phyloP scores from a whole-genome alignment of 2,888 invertebrate genomes.

The Pristionchus fissidentatus region DNA sequence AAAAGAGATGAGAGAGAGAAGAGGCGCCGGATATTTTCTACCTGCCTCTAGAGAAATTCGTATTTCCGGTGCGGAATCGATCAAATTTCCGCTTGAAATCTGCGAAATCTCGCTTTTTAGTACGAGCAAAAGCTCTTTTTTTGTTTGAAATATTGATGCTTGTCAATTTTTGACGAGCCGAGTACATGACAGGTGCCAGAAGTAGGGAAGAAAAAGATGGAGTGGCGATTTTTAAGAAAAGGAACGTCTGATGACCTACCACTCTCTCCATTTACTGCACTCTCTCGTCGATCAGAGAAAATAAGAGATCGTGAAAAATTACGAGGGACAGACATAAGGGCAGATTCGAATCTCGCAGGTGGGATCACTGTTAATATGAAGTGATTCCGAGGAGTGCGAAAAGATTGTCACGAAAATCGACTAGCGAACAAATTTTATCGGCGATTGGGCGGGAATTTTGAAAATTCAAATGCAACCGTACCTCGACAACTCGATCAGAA shows the following conservation, averaged over 20 bases:
- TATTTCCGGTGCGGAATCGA: background rate
- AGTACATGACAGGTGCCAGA: conserved; percentile 37
- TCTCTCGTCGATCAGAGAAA: background rate
- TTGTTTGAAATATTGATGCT: background rate
- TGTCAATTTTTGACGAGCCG: conserved; percentile 2
- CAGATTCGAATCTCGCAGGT: background rate
- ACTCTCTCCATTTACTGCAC: background rate
- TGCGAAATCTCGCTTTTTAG: background rate
- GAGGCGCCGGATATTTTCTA: background rate
- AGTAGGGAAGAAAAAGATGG: background rate
- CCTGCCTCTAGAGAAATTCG: background rate
- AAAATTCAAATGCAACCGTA: background rate
- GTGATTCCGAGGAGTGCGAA: background rate
- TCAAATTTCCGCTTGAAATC: background rate
- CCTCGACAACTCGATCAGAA: background rate
- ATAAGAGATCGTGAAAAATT: background rate
- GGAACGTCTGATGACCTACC: background rate
- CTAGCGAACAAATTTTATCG: conserved; percentile 12
- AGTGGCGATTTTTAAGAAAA: background rate
- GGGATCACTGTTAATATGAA: background rate
- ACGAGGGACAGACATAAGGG: background rate
- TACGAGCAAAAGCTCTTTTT: background rate
- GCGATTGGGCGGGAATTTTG: background rate
- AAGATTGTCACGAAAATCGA: conserved; percentile 2
- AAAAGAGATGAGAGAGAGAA: background rate